Base-by-base conservation (phyloP, 2,113 vertebrate genomes). In the Rhagologus leucostigma region DNA sequence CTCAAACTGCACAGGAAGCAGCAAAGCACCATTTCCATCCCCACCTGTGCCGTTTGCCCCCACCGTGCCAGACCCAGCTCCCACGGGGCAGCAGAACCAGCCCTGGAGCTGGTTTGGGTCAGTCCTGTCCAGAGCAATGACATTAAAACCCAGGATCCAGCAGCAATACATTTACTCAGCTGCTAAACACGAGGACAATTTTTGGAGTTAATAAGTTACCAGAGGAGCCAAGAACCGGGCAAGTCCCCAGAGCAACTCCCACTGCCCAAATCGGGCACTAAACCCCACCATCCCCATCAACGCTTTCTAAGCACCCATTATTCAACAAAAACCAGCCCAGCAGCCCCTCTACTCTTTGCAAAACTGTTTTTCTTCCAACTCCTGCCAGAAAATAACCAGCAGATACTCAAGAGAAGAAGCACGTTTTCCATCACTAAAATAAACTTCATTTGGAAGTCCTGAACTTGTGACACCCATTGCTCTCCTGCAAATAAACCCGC, bases 401-500 rank as follows among this genome's bases (percentile, higher is more conserved):
- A 44, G 78, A n/a, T 29, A 52, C 62, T 55, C 80, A 35, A n/a
- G 33, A 44, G 59, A 52, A 80, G 49, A 3, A 76, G 78, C 80
- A 44, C 84, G 15, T 79, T 87, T 69, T 73, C 95, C 80, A 79
- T 69, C 93, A 60, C 64, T 23, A 82, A 95, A 95, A 96, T 9
- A 92, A 96, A 91, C 89, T 89, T 88, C 53, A 89, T 92, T 94
- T 91, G 67, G 60, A 92, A 90, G 89, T 35, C 76, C 9, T 63
- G 44, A 94, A 94, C 95, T 87, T 9, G 76, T 42, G 92, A 91
- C 91, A 89, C 71, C 37, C 73, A 8, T 56, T 71, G 70, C 92
- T 97, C 95, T 91, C 73, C 42, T 29, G 95, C 92, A 97, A 95
- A 94, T 91, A 96, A 97, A 97, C 87, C 91, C 18, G 15, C 84